Base-by-base conservation (phyloP, 1,140 invertebrate genomes). In the Leptopilina clavipes region DNA sequence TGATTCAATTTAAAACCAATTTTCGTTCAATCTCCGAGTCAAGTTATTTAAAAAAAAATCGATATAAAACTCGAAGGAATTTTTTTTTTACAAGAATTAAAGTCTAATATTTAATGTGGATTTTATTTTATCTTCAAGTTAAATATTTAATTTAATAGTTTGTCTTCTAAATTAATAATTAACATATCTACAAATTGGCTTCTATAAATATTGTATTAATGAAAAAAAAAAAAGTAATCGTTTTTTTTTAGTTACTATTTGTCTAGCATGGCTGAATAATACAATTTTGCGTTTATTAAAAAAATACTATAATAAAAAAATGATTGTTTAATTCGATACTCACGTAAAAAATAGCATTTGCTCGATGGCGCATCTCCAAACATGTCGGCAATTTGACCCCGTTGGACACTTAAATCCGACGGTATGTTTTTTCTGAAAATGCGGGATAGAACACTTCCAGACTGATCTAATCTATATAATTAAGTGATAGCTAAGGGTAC, bases 291-390 rank as follows among this genome's bases (percentile, higher is more conserved):
- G 18, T 22, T 56, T 56, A 56, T 56, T 19, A 56, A 18, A 56
- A 19, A 14, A 12, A 3, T 25, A 31, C 12, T 65, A 25, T 14
- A 14, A 10, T 25, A 25, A 25, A 25, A 65, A 25, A 65, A 12
- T 12, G 6, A 31, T 2, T 31, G 1, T 31, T 31, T 5, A 31
- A 65, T 78, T 71, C 71, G 77, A 86, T 84, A 94, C 95, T 95
- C 91, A 98, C 97, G 97, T 98, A 89, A 98, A 99, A 92, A 99
- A 99, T 76, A 98, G 91, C 94, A 98, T 97, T 90, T 98, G 97
- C 89, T 99, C 98, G 74, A 98, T 96, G 56, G 97, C 97, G 92
- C 96, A 98, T 89, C 96, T 93, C 97, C 97, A 99, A 44, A 99
- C 93, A 90, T 98, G 97, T 83, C 97, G 94, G 87, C 97, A 98